Base-by-base conservation (phyloP, 2,888 invertebrate genomes). In the Branchipolynoe longqiensis region DNA sequence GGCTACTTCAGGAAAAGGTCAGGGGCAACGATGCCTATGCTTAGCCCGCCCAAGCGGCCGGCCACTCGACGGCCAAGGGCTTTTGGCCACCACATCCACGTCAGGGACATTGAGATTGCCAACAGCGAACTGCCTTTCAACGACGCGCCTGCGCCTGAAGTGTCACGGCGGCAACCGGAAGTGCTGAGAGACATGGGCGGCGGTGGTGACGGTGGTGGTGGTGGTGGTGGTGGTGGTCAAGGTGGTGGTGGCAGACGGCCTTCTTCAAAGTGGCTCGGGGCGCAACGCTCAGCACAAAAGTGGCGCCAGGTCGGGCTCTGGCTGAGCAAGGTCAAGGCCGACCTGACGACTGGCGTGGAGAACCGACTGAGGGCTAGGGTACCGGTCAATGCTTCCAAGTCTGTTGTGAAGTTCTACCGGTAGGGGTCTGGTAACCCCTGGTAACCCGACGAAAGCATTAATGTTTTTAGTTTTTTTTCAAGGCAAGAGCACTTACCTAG, bases 1-100 rank as follows among this genome's bases (percentile, higher is more conserved):
- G 88, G 88, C 36, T 88, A 88, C 87, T 88, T 88, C 84, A 85
- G 88, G 33, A 88, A 88, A 69, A 78, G 78, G 78, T 78, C 78
- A 78, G 78, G 48, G 78, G 48, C 78, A 48, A 48, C 78, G 48
- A 6, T 78, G 78, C 78, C 78, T 48, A 78, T 78, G 78, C 25
- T 78, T 28, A 31, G 62, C 31, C 62, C 62, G 33, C 12, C 12
- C 6, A 3, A 18, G 0, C 33, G 69, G 6, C 69, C 25, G 4
- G 69, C 69, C 69, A n/a, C 4, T 22, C 14, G n/a, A 0, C 8
- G 8, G 18, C 48, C 48, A 18, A n/a, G n/a, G n/a, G n/a, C n/a
- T n/a, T 48, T 48, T 18, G 69, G 38, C 36, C 69, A 69, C n/a
- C 69, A 38, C 12, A 69, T 69, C 38, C 69, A 25, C 3, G 69